A percentile compares a stretch with the other conserved stretches of the same genome.
Evolutionary conservation across 2,888 invertebrate genomes (phyloP).

Genomic region (Operophtera brumata): DNA sequence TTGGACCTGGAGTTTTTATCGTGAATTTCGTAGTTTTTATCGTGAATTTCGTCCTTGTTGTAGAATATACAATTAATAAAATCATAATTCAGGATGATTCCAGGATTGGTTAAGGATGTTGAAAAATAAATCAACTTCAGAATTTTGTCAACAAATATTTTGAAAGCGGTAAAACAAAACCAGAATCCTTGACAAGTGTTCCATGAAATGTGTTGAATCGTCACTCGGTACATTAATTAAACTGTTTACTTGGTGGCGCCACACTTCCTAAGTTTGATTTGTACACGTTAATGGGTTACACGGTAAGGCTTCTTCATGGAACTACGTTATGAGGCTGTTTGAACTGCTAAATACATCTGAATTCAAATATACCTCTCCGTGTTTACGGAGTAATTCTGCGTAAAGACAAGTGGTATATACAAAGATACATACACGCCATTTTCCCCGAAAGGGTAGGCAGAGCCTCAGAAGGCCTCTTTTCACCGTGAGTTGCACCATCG

Average conservation of each 20-base stretch:
- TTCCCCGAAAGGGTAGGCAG: too few species aligned
- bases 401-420: neutral
- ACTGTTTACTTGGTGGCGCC: conserved; percentile 71
- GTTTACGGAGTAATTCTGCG: conserved; percentile 3
- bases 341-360: conserved; percentile 10
- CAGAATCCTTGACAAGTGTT: conserved; percentile 33
- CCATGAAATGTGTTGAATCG: conserved; percentile 60
- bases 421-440: too few species aligned
- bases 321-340: conserved; percentile 35
- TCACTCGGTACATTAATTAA: conserved; percentile 71
- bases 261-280: conserved; percentile 61
- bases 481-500: too few species aligned
- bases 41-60: too few species aligned
- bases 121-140: too few species aligned
- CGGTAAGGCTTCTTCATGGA: conserved; percentile 47
- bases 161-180: conserved; percentile 13
- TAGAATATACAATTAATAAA: neutral
- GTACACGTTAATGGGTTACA: conserved; percentile 59
- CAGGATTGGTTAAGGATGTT: neutral
- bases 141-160: too few species aligned
- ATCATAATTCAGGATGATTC: too few species aligned
- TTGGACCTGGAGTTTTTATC: neutral
- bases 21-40: too few species aligned
- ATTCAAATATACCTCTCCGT: conserved; percentile 1
- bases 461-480: too few species aligned